Base-by-base conservation (phyloP, 2,113 vertebrate genomes). In the Sprattus sprattus region DNA sequence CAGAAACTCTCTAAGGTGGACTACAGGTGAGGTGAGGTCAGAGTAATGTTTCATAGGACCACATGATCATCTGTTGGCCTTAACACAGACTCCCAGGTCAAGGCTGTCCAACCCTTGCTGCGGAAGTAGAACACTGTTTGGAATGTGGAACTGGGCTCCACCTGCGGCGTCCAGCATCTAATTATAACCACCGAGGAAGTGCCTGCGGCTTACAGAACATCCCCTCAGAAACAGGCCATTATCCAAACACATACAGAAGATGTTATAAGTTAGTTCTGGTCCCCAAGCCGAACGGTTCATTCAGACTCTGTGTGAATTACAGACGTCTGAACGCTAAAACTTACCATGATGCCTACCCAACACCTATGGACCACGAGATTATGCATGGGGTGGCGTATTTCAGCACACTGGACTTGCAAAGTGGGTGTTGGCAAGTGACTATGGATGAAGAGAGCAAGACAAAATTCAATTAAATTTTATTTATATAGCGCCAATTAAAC, bases 311-410 rank as follows among this genome's bases (percentile, higher is more conserved):
- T 52, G 50, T 52, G 5, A 9, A 47, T 9, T 47, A 47, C 46
- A 4, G 46, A 47, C 2, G 46, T 47, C 9, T 47, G 15, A 87
- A 87, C 18, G 25, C 78, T 13, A 85, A 46, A 18, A 80, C 83
- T 11, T 32, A 85, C 1, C 13, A 47, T 20, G 87, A 88, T 82
- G 87, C 87, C 3, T 86, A 86, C 15, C 86, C 81, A 11, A 49
- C 83, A 13, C 13, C 50, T 6, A 54, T 54, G 71, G 84, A 82
- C 16, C 83, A 83, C 45, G 86, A 89, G 18, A 82, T 87, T 0
- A 18, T 88, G 71, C 46, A 49, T 4, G 85, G 88, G 1, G 46
- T 82, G 13, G 32, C 54, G 5, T 8, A 85, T 0, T 87, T 52
- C 11, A 52, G 50, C 11, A 52, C 50, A 13, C 9, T 47, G 46